A percentile compares a stretch with the other conserved stretches of the same genome.
Conservation (phyloP, 2,113 vertebrate genomes). For the Miniopterus natalensis region DNA sequence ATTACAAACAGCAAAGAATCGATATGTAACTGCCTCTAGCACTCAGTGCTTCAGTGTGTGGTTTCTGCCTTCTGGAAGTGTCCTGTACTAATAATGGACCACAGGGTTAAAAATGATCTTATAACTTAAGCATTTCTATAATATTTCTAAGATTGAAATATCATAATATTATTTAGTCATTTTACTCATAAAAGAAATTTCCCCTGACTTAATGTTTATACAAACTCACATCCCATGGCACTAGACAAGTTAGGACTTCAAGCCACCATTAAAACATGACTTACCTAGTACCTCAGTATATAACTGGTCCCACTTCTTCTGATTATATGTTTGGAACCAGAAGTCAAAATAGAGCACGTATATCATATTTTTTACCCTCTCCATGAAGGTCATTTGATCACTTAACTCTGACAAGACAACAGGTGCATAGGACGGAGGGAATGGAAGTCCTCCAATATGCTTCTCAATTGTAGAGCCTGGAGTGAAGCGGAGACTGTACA, state of each 20-base stretch:
- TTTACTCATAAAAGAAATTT: not conserved
- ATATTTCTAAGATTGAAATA: not conserved
- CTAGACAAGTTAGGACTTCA: not conserved
- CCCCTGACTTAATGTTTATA: not conserved
- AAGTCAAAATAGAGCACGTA: conserved; percentile 70
- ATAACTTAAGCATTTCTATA: not conserved
- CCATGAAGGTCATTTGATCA: conserved; percentile 86
- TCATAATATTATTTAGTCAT: not conserved
- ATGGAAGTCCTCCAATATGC: conserved; percentile 78
- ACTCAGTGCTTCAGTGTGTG: not conserved
- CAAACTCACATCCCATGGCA: not conserved
- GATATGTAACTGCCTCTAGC: not conserved
- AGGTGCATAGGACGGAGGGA: conserved; percentile 86
- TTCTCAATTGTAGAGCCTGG: conserved; percentile 76
- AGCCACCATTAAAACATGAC: not conserved
- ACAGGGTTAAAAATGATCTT: not conserved
- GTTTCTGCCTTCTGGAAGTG: not conserved
- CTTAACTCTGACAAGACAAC: conserved; percentile 59
- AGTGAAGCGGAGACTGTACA: conserved; percentile 82
- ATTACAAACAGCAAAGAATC: not conserved
- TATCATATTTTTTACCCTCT: conserved; percentile 84
- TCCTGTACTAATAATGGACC: not conserved
- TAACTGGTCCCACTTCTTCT: conserved; percentile 80
- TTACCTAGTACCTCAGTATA: conserved; percentile 86
- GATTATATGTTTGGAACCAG: not conserved